Percentiles rank a stretch among this genome's conserved stretches.
These are phyloP conservation scores for Zoanthus sansibaricus DNA, from an alignment of 92 coral and sea anemone species.

Conservation along the genomic window DNA sequence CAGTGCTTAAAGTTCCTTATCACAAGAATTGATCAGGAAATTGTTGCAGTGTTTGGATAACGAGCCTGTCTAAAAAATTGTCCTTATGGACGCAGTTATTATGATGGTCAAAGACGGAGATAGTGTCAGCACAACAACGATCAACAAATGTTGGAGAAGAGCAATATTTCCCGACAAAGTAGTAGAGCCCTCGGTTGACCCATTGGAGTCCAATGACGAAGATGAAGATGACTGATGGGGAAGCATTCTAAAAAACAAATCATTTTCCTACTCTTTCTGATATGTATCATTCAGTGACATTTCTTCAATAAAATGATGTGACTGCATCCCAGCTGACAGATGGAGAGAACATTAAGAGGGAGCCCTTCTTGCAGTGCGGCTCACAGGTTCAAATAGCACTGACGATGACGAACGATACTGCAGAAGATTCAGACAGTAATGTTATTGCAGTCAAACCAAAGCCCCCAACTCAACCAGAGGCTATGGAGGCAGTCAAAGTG, in stretches of 20 bases:
- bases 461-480: background rate
- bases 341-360: background rate
- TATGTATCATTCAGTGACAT: constrained; percentile 9
- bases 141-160: constrained; percentile 14
- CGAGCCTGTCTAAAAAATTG: constrained; percentile 22
- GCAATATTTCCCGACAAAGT: background rate
- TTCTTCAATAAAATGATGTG: constrained; percentile 14
- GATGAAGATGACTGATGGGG: constrained; percentile 9
- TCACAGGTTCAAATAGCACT: background rate
- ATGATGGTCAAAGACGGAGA: background rate
- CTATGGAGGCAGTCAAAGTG: too few relatives aligned
- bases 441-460: background rate
- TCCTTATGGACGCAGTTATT: background rate
- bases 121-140: constrained; percentile 6
- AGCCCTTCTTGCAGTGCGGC: background rate
- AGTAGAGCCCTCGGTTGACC: background rate
- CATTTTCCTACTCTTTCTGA: constrained; percentile 5
- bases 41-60: constrained; percentile 53
- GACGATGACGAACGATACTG: constrained; percentile 4
- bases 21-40: constrained; percentile 40
- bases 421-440: constrained; percentile 17
- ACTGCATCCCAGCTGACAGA: background rate
- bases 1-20: constrained; percentile 48
- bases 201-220: background rate
- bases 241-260: background rate